A percentile compares a stretch with the other conserved stretches of the same genome.
Evolutionary conservation across 2,888 invertebrate species (phyloP).

Genomic region (Caenorhabditis becei): DNA sequence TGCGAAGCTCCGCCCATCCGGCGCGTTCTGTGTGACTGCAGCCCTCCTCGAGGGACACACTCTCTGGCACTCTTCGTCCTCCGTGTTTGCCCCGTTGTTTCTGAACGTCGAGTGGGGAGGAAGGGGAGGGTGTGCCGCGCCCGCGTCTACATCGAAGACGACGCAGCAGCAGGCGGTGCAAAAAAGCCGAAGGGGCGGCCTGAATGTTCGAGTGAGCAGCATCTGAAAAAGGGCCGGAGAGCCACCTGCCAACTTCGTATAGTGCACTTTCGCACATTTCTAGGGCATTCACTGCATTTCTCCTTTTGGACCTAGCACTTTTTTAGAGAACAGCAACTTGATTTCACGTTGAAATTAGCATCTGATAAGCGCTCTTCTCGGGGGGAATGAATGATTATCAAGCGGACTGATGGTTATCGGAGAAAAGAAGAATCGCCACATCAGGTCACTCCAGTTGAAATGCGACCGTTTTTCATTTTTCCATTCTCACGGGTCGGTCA

Average conservation of each 20-base stretch:
- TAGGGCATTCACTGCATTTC: too few relatives aligned
- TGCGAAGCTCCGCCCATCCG: slow-evolving; percentile 47
- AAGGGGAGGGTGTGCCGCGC: slow-evolving; percentile 49
- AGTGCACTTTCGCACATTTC: too few relatives aligned
- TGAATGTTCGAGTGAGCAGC: not conserved
- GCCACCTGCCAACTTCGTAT: too few relatives aligned
- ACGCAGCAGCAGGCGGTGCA: slow-evolving; percentile 36
- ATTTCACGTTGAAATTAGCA: not conserved
- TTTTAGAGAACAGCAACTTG: not conserved
- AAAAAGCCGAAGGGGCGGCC: slow-evolving; percentile 15
- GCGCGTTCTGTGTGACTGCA: slow-evolving; percentile 29
- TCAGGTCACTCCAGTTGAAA: not conserved
- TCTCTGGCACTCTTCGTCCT: slow-evolving; percentile 46
- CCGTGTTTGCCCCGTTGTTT: slow-evolving; percentile 55
- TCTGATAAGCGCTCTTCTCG: not conserved
- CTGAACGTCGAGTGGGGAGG: slow-evolving; percentile 52
- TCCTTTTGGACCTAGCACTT: too few relatives aligned
- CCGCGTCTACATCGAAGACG: slow-evolving; percentile 19
- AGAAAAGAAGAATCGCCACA: not conserved
- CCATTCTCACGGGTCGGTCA: not conserved
- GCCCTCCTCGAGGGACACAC: slow-evolving; percentile 12
- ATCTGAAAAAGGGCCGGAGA: not conserved
- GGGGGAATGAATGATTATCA: not conserved
- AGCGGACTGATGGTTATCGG: not conserved
- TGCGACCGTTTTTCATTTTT: not conserved